Evolutionary conservation across 2,797 vertebrate genomes (phyloP).

Genomic region (Percopsis omiscomaycus): DNA sequence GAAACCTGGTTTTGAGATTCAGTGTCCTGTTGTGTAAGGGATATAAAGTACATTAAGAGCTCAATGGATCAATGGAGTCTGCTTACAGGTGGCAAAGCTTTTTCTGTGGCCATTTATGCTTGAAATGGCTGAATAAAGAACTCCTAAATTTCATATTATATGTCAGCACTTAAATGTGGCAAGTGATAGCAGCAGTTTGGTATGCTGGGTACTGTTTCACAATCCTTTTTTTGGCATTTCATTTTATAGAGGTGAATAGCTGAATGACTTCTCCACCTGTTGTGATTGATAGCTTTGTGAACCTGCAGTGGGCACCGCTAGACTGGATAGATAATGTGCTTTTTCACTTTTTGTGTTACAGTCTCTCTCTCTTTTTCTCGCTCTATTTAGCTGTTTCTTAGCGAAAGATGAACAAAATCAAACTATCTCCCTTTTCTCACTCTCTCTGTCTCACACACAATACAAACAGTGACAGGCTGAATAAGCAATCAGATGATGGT

Average conservation of each 20-base stretch:
- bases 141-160: background rate
- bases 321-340: too few species aligned
- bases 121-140: slow-evolving; percentile 50
- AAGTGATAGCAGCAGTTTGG: background rate
- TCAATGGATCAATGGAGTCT: slow-evolving; percentile 49
- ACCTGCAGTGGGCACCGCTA: too few species aligned
- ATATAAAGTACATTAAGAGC: slow-evolving; percentile 45
- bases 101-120: slow-evolving; percentile 65
- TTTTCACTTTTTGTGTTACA: too few species aligned
- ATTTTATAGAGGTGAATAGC: background rate
- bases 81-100: slow-evolving; percentile 37
- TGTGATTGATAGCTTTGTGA: background rate
- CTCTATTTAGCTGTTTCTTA: too few species aligned
- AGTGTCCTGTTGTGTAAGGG: slow-evolving; percentile 41
- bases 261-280: background rate
- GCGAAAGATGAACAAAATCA: too few species aligned
- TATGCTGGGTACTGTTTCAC: background rate
- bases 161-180: slow-evolving; percentile 4
- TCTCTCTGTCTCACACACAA: background rate
- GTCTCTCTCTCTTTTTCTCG: too few species aligned
- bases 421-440: background rate
- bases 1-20: slow-evolving; percentile 2
- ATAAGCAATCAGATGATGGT: slow-evolving; percentile 31
- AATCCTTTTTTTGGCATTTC: slow-evolving; percentile 4
- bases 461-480: slow-evolving; percentile 12